Base-by-base conservation (phyloP, 2,888 invertebrate species). In the Pristionchus fissidentatus region DNA sequence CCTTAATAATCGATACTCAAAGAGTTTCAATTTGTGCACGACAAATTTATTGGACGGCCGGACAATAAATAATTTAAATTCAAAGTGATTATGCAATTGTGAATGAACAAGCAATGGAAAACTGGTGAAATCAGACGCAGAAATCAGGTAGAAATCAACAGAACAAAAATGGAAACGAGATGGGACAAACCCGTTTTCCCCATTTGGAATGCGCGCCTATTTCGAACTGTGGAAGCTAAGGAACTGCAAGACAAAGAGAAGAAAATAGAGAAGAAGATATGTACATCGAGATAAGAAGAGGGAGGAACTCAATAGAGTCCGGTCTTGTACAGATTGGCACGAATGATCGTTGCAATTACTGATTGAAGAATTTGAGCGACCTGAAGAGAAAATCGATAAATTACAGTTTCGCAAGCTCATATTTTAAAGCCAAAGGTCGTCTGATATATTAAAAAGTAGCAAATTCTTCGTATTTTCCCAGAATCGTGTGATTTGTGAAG, bases 291-390 rank as follows among this genome's bases (percentile, higher is more conserved):
- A 41, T 7, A 38, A 35, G 29, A 1, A 19, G 1, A 0, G 62
- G 4, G 4, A 15, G 55, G 22, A 15, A 4, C 55, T 87, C 83
- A 91, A 85, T 91, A 91, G 26, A 92, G 86, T 55, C 91, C 91
- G 66, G 88, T 90, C 84, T 92, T 91, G 87, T 92, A 91, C 41
- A 92, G 86, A 84, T 91, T 91, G 78, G 87, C 86, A 80, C 90
- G 91, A 57, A 91, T 91, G 38, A 91, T 91, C 90, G 90, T 91
- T 3, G 89, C 88, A 77, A 91, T 91, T 8, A 91, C 91, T 3
- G 89, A 89, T 66, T 92, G 91, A 32, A 91, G 82, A 82, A 91
- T 92, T 75, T 90, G 87, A 84, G 90, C 90, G 41, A 91, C 88
- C 85, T 88, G 85, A 73, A 87, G 84, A 13, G 22, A 38, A 32